phyloP scores from a whole-genome alignment of 2,888 invertebrate genomes.

The Ormia ochracea region DNA sequence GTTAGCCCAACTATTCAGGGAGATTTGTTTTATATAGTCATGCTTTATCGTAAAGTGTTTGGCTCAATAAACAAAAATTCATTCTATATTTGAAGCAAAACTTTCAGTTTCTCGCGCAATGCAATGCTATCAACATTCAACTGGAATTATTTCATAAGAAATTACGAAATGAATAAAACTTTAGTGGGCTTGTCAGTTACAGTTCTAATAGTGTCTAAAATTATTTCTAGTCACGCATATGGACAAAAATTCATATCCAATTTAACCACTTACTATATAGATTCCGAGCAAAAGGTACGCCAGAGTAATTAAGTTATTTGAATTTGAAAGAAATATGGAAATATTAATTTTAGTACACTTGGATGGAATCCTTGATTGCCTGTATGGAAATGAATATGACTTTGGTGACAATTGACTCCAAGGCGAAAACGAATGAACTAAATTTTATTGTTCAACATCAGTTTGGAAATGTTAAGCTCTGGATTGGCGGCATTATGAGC shows the following conservation, averaged over 20 bases:
- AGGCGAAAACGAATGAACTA: slow-evolving; percentile 13
- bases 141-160: no score
- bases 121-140: no score
- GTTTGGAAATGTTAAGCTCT: background rate
- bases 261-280: background rate
- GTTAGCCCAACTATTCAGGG: no score
- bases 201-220: background rate
- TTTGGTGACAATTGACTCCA: slow-evolving; percentile 9
- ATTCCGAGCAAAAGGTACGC: slow-evolving; percentile 7
- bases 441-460: background rate
- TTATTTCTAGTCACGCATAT: background rate
- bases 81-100: no score
- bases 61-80: no score
- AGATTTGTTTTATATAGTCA: no score
- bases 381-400: slow-evolving; percentile 25
- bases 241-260: background rate
- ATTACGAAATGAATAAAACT: background rate
- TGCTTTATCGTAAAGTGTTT: no score
- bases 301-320: background rate
- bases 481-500: slow-evolving; percentile 25
- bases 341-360: slow-evolving; percentile 10
- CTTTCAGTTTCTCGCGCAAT: no score
- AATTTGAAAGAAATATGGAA: background rate
- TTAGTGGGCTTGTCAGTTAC: background rate
- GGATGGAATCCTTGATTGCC: background rate